Evolutionary conservation across 1,140 invertebrate species (phyloP), one percentile per base, ranked within the genome.

Genomic region (Lepidurus couesii): DNA sequence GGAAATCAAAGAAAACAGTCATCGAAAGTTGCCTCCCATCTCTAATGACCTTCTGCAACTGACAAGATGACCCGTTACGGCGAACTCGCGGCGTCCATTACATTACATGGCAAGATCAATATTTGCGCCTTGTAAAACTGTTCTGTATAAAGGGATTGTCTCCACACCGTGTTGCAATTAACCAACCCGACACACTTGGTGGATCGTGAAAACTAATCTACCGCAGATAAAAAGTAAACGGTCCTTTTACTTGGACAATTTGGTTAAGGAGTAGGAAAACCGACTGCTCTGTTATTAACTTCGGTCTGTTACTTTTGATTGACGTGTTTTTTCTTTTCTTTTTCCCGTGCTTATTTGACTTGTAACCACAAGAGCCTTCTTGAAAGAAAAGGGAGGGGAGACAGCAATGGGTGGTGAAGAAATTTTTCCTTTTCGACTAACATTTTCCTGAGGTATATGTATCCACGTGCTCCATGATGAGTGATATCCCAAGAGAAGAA

Each of bases 41-140:
- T 65, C 53, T 65, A 65, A 65, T 65, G 53, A 65, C 53, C 53
- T 65, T 0, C 47, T 65, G 53, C 16, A 65, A 65, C 53, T 65
- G 53, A 65, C 53, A 65, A 65, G 53, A 65, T 65, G 53, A 21
- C 53, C 53, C 53, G 5, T 65, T 65, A 65, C 53, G 21, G 53
- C 53, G 53, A 65, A 65, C 53, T 65, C 53, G 47, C 11, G 53
- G 53, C 53, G 16, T 65, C 53, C 53, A 21, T 21, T 65, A 21
- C 53, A 65, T 65, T 65, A 65, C 53, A 16, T 65, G 53, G 53
- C 53, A 65, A 65, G 53, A 65, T 65, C 53, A 65, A 65, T 65
- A 65, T 65, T 16, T 21, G n/a, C 53, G 53, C 8, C 53, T 21
- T 65, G 16, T 13, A 65, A 65, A 65, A 65, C n/a, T n/a, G 1